Base-by-base conservation (phyloP, 2,888 invertebrate genomes). In the Argyresthia goedartella region DNA sequence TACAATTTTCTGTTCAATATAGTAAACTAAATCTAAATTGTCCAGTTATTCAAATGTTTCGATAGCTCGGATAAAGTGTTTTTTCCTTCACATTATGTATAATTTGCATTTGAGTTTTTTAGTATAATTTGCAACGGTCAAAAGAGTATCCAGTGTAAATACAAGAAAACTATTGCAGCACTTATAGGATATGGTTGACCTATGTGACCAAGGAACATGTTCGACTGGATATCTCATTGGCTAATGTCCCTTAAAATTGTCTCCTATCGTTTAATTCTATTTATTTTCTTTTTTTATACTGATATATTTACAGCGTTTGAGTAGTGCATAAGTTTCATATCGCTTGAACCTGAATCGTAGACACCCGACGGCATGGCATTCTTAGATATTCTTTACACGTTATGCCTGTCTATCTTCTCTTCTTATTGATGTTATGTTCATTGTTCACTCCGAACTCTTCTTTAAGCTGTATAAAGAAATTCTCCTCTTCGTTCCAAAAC, bases 291-390 rank as follows among this genome's bases (percentile, higher is more conserved):
- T 13, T 43, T 13, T 43, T 43, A 43, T 43, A 13, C 13, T 35
- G 13, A 16, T 16, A 34, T 35, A n/a, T 35, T n/a, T 10, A 49
- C n/a, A 14, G n/a, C 16, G n/a, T 41, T 41, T 15, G 11, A 8
- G 15, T 49, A 49, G 49, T 36, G 49, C 49, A 16, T 41, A 49
- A 16, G 16, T 15, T 41, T 16, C n/a, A 11, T 16, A 49, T 15
- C 16, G 76, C 76, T 77, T 65, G 60, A 65, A 71, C 76, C 68
- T 63, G 4, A 11, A 11, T 34, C 47, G 78, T 78, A 57, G 58
- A 61, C 61, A 68, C 65, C 67, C 62, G 36, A 36, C 9, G 71
- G 81, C 81, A 82, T 81, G 81, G 78, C 81, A 74, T 80, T 66
- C 65, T 71, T 74, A 74, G 72, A 65, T 62, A 66, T 70, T 72